phyloP scores from a whole-genome alignment of 2,888 invertebrate genomes.

The Tinea pellionella region DNA sequence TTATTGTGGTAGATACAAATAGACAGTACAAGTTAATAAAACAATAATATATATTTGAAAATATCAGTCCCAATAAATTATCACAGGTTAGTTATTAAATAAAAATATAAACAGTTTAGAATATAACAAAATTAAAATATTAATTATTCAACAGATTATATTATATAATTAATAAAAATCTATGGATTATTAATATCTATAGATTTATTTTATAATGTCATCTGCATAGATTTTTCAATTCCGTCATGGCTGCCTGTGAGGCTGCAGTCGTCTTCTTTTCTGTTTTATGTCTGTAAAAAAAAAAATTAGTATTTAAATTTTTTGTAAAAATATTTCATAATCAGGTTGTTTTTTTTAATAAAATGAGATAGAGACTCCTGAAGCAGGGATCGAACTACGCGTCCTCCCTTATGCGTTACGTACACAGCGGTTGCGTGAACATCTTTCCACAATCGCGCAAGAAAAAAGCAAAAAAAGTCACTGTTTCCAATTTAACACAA shows the following conservation, averaged over 20 bases:
- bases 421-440: no score
- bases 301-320: constrained; percentile 3
- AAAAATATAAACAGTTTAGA: neutral
- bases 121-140: neutral
- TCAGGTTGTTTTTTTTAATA: neutral
- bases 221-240: constrained; percentile 46
- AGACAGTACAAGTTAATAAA: no score
- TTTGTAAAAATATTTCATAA: neutral
- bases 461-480: no score
- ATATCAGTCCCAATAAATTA: constrained; percentile 41
- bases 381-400: no score
- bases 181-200: no score
- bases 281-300: constrained; percentile 42
- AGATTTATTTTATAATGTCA: constrained; percentile 29
- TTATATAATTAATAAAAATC: no score
- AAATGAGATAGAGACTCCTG: no score
- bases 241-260: constrained; percentile 51
- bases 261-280: constrained; percentile 50
- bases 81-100: constrained; percentile 47
- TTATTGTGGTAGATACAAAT: no score
- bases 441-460: no score
- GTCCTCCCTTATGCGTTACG: no score
- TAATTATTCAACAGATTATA: neutral
- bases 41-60: no score
- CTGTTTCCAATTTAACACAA: no score